Evolutionary conservation across 2,888 invertebrate species (phyloP).

Genomic region (Chloromyia formosa): DNA sequence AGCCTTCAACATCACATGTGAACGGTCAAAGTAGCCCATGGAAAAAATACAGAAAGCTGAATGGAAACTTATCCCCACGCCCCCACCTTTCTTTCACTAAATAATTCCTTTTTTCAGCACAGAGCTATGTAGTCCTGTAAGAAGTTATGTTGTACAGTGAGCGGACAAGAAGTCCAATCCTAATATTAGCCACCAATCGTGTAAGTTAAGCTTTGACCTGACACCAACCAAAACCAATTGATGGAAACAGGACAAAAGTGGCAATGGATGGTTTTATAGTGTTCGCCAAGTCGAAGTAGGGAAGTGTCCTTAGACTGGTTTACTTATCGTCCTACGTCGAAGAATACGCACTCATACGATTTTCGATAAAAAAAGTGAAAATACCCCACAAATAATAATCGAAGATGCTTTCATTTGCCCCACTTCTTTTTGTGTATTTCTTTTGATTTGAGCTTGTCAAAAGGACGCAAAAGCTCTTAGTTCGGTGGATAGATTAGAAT

Average conservation of each 20-base stretch:
- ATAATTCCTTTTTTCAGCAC: neutral
- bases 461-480: neutral
- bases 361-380: neutral
- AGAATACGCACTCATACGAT: neutral
- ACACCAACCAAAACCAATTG: conserved; percentile 17
- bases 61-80: neutral
- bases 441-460: neutral
- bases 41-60: conserved; percentile 4
- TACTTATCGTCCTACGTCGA: conserved; percentile 10
- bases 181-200: conserved; percentile 32
- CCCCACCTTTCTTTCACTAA: neutral
- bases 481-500: conserved; percentile 12
- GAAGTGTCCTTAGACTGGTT: neutral
- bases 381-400: neutral
- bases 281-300: neutral
- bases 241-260: conserved; percentile 22
- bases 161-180: neutral
- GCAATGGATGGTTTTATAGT: neutral
- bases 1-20: conserved; percentile 15
- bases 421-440: neutral
- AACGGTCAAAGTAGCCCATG: too few relatives aligned
- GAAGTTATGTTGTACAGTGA: neutral
- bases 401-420: conserved; percentile 11
- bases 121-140: neutral
- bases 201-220: conserved; percentile 31